Evolutionary conservation across 2,113 vertebrate species (phyloP).

Genomic region (Hiodon alosoides): DNA sequence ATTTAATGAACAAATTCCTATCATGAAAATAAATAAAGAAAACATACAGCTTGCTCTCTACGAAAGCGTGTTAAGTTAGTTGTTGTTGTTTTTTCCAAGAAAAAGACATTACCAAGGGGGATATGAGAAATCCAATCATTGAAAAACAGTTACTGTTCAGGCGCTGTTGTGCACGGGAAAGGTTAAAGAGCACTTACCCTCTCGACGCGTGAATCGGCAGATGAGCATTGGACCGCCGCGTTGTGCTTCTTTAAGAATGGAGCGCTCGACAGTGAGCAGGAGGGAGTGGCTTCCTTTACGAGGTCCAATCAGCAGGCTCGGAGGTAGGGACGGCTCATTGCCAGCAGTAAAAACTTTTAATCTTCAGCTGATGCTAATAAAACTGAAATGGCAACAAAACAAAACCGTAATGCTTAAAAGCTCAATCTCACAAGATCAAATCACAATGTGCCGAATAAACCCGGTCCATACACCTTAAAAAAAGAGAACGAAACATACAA

Average conservation of each 20-base stretch:
- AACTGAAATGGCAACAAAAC: neutral
- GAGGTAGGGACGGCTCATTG: neutral
- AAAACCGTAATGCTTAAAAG: neutral
- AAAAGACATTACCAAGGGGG: neutral
- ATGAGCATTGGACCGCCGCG: neutral
- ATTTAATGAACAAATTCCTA: no score
- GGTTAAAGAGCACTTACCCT: neutral
- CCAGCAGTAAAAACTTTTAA: constrained; percentile 4
- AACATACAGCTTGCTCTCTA: no score
- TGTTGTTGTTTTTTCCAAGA: neutral
- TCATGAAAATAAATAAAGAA: no score
- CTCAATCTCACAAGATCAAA: no score
- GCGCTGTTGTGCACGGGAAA: neutral
- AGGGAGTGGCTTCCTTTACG: constrained; percentile 6
- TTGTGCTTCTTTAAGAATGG: neutral
- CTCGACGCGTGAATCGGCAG: neutral
- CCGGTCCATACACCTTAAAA: neutral
- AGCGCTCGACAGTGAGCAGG: neutral
- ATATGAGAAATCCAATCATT: neutral
- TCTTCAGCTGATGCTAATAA: neutral
- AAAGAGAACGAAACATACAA: no score
- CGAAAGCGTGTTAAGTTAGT: no score
- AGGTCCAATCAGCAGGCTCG: constrained; percentile 5
- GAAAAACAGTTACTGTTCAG: neutral
- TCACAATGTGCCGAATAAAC: neutral